phyloP scores from a whole-genome alignment of 2,888 invertebrate genomes.

The Pseudanteris insignis region DNA sequence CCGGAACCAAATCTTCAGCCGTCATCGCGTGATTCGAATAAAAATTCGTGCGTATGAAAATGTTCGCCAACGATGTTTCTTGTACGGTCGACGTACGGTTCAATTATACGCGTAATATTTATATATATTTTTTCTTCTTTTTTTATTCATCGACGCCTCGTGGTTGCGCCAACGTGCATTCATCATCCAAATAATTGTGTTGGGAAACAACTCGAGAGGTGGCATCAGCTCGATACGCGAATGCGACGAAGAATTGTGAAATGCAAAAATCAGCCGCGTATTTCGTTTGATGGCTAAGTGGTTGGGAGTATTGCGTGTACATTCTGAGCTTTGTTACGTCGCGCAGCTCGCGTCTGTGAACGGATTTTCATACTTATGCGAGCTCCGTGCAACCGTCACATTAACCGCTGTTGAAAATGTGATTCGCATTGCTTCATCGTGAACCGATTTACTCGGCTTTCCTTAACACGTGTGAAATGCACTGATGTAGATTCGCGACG shows the following conservation, averaged over 20 bases:
- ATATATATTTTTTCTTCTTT: too few relatives aligned
- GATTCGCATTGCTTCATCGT: too few relatives aligned
- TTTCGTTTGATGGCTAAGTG: slow-evolving; percentile 14
- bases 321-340: slow-evolving; percentile 27
- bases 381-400: slow-evolving; percentile 4
- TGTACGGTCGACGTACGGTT: too few relatives aligned
- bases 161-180: slow-evolving; percentile 21
- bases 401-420: too few relatives aligned
- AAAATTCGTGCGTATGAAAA: too few relatives aligned
- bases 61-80: too few relatives aligned
- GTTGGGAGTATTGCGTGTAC: slow-evolving; percentile 30
- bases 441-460: too few relatives aligned
- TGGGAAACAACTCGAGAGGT: slow-evolving; percentile 14
- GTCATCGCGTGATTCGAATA: too few relatives aligned
- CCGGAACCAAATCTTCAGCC: too few relatives aligned
- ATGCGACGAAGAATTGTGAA: slow-evolving; percentile 26
- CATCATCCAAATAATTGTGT: slow-evolving; percentile 32
- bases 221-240: slow-evolving; percentile 9
- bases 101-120: slow-evolving; percentile 19
- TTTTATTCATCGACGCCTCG: too few relatives aligned
- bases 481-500: too few relatives aligned
- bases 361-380: slow-evolving; percentile 21
- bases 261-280: slow-evolving; percentile 24
- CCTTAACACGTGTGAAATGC: too few relatives aligned
- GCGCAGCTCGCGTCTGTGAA: slow-evolving; percentile 29